Evolutionary conservation across 2,797 vertebrate species (phyloP).

Genomic region (Phrynocephalus vlangalii): DNA sequence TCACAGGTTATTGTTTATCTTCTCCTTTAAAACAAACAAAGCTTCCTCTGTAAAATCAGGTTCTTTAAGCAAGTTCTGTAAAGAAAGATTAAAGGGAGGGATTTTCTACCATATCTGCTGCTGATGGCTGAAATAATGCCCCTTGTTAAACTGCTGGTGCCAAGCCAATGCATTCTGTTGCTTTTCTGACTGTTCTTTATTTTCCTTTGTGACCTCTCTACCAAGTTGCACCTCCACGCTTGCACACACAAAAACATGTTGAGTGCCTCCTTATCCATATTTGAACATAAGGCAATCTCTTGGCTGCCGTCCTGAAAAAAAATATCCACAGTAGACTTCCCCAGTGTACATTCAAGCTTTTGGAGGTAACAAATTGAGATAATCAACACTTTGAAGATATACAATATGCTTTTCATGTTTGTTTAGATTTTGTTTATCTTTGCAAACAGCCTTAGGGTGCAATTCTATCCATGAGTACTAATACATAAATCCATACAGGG

Average conservation of each 20-base stretch:
- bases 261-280: slow-evolving; percentile 19
- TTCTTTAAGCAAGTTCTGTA: slow-evolving; percentile 13
- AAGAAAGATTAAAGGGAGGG: neutral
- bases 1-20: neutral
- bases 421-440: slow-evolving; percentile 8
- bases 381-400: slow-evolving; percentile 22
- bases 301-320: slow-evolving; percentile 36
- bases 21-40: slow-evolving; percentile 6
- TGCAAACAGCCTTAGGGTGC: slow-evolving; percentile 18
- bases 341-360: slow-evolving; percentile 43
- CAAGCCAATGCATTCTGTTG: slow-evolving; percentile 29
- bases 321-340: slow-evolving; percentile 20
- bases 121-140: slow-evolving; percentile 16
- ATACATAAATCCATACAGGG: neutral
- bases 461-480: neutral
- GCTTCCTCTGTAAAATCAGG: neutral
- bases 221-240: slow-evolving; percentile 10
- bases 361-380: slow-evolving; percentile 43
- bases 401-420: neutral
- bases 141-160: slow-evolving; percentile 29
- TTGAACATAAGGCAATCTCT: slow-evolving; percentile 42
- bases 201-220: slow-evolving; percentile 19
- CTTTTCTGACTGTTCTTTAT: slow-evolving; percentile 28
- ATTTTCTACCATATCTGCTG: neutral
- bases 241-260: slow-evolving; percentile 14